Evolutionary conservation across 2,888 invertebrate genomes (phyloP).

Genomic region (Scaptomyza cyrtandrae): DNA sequence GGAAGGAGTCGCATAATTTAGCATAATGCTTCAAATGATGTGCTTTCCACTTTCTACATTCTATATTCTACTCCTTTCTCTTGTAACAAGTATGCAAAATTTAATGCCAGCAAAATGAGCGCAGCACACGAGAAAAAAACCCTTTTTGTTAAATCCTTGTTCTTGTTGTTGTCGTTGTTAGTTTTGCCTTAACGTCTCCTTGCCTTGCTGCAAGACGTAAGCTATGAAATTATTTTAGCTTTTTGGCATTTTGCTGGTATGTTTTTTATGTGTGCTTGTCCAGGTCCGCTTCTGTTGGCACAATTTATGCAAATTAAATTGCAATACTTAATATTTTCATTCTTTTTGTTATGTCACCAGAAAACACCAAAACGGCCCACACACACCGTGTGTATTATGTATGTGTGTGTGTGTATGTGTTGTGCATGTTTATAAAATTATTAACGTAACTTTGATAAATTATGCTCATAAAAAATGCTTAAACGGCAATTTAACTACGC

Average conservation of each 20-base stretch:
- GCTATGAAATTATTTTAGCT: slow-evolving; percentile 70
- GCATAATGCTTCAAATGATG: slow-evolving; percentile 76
- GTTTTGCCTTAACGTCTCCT: slow-evolving; percentile 11
- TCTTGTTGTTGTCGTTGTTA: slow-evolving; percentile 42
- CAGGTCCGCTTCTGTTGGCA: slow-evolving; percentile 44
- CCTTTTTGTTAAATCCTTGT: slow-evolving; percentile 52
- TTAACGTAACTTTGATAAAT: slow-evolving; percentile 78
- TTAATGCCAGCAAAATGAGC: slow-evolving; percentile 74
- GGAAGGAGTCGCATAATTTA: slow-evolving; percentile 69
- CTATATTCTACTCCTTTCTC: slow-evolving; percentile 28
- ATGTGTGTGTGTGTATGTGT: slow-evolving; percentile 29
- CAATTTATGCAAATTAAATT: slow-evolving; percentile 79
- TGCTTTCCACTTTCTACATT: slow-evolving; percentile 52
- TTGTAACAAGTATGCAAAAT: slow-evolving; percentile 62
- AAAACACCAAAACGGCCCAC: slow-evolving; percentile 48
- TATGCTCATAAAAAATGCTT: slow-evolving; percentile 76
- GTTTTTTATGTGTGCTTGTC: slow-evolving; percentile 18
- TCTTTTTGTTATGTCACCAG: slow-evolving; percentile 58
- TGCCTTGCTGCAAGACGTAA: slow-evolving; percentile 61
- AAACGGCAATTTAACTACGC: slow-evolving; percentile 77
- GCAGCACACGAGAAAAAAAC: slow-evolving; percentile 50
- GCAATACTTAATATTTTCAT: slow-evolving; percentile 67
- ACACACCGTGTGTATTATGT: slow-evolving; percentile 13
- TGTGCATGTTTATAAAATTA: slow-evolving; percentile 62
- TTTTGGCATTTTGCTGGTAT: slow-evolving; percentile 61